phyloP scores from a whole-genome alignment of 2,888 invertebrate species.

The Tillus elongatus region DNA sequence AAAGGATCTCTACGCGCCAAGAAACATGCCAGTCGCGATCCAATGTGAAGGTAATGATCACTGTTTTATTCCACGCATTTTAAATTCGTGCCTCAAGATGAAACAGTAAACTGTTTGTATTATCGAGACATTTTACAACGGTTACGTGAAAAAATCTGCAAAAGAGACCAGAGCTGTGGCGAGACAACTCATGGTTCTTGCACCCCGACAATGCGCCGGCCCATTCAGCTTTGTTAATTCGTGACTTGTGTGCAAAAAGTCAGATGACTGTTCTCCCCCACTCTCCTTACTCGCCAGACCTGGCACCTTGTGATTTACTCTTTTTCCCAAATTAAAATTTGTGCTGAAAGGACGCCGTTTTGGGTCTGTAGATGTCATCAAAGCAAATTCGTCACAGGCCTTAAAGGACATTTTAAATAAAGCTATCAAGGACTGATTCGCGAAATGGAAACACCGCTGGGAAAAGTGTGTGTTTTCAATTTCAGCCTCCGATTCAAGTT shows the following conservation, averaged over 20 bases:
- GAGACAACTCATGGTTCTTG: conserved; percentile 1
- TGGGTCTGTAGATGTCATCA: not conserved
- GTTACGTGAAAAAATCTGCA: conserved; percentile 2
- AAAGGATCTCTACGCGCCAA: not conserved
- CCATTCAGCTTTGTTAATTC: not conserved
- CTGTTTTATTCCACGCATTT: not conserved
- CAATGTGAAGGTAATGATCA: not conserved
- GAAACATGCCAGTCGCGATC: conserved; percentile 2
- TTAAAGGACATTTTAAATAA: not conserved
- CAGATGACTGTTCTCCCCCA: too few relatives aligned
- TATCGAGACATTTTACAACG: not conserved
- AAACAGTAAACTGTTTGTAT: not conserved
- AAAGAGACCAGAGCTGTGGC: not conserved
- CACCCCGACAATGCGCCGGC: conserved; percentile 1
- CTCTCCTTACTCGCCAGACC: not conserved
- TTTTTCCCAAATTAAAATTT: not conserved
- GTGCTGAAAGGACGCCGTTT: not conserved
- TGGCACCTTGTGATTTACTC: not conserved
- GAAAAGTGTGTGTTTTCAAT: too few relatives aligned
- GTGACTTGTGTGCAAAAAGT: not conserved
- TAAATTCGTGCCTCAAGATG: conserved; percentile 1
- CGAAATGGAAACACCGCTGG: conserved; percentile 3
- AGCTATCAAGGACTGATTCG: conserved; percentile 1
- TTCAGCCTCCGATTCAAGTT: too few relatives aligned
- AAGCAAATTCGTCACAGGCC: conserved; percentile 2